These are phyloP conservation scores for Frieseomelitta varia DNA, from an alignment of 1,140 invertebrate species.

Conservation along the genomic window DNA sequence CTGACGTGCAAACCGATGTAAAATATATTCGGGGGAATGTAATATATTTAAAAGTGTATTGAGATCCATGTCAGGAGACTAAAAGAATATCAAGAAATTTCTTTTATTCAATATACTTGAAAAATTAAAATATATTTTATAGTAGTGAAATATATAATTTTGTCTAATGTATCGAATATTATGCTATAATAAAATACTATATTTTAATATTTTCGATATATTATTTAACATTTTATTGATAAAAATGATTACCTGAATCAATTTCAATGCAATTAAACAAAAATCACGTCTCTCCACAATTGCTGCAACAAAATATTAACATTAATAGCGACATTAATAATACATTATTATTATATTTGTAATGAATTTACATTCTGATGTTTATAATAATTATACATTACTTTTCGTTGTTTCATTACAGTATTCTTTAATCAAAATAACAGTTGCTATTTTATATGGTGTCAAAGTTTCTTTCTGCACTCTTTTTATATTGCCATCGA, in stretches of 20 bases:
- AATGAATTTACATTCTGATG: slow-evolving; percentile 12
- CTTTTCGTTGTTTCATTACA: slow-evolving; percentile 81
- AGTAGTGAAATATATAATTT: neutral
- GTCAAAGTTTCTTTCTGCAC: slow-evolving; percentile 81
- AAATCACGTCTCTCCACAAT: slow-evolving; percentile 82
- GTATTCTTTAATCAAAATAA: slow-evolving; percentile 83
- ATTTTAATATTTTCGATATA: no score
- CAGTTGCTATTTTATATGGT: slow-evolving; percentile 83
- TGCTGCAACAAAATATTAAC: slow-evolving; percentile 55
- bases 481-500: slow-evolving; percentile 74
- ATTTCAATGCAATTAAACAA: slow-evolving; percentile 84
- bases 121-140: slow-evolving; percentile 18
- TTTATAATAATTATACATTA: slow-evolving; percentile 57
- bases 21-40: slow-evolving; percentile 81
- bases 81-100: slow-evolving; percentile 16
- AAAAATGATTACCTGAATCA: slow-evolving; percentile 83
- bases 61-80: slow-evolving; percentile 86
- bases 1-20: slow-evolving; percentile 82
- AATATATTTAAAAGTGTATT: slow-evolving; percentile 83
- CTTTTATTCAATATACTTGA: neutral
- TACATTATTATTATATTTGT: neutral
- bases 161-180: no score
- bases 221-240: slow-evolving; percentile 8
- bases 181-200: no score
- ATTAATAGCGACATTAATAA: neutral